Conservation (phyloP, 2,888 invertebrate species). For the Tachina lurida region DNA sequence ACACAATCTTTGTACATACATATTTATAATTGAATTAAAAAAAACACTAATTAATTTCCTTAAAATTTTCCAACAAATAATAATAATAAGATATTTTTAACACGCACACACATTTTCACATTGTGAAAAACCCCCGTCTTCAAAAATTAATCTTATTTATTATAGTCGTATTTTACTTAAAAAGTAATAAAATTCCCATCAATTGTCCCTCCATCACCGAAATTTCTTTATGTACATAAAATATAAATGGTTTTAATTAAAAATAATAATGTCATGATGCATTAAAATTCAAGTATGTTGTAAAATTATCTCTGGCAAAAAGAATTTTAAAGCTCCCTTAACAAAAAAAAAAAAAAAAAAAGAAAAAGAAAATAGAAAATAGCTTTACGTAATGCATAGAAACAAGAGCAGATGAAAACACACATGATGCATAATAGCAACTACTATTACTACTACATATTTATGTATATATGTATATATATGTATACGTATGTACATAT, state of each 20-base stretch:
- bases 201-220: conserved; percentile 27
- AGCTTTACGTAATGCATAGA: neutral
- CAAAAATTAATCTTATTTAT: conserved; percentile 16
- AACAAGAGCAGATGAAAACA: neutral
- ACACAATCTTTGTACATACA: too few species aligned
- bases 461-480: neutral
- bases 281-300: conserved; percentile 58
- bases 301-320: conserved; percentile 49
- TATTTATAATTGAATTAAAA: too few species aligned
- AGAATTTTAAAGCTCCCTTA: conserved; percentile 41
- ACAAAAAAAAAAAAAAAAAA: conserved; percentile 3
- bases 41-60: too few species aligned
- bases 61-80: too few species aligned
- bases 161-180: conserved; percentile 15
- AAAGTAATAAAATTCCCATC: conserved; percentile 50
- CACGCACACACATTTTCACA: too few species aligned
- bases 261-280: conserved; percentile 57
- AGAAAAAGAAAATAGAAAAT: neutral
- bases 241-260: conserved; percentile 56
- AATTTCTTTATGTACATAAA: neutral
- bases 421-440: conserved; percentile 15
- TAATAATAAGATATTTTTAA: neutral
- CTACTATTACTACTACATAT: neutral
- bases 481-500: neutral
- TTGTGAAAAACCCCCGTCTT: conserved; percentile 4